Conservation (phyloP, 2,888 invertebrate species). For the Rapana venosa region DNA sequence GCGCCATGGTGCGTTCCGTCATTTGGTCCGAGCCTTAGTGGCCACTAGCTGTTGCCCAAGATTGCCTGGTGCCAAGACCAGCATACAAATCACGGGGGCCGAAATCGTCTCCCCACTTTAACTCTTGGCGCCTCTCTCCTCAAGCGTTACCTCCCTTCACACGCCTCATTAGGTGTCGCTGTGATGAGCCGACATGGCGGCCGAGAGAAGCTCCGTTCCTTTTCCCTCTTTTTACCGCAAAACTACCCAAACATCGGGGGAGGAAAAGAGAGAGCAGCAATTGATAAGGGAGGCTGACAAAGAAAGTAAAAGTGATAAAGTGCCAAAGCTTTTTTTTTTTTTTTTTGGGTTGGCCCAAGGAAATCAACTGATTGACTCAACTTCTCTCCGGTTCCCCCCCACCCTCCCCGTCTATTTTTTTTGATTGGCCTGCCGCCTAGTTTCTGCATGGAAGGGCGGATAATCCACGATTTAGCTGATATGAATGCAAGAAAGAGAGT, state of each 20-base stretch:
- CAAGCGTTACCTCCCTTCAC: conserved; percentile 50
- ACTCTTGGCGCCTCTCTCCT: conserved; percentile 43
- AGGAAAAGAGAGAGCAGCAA: conserved; percentile 12
- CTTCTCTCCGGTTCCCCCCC: background rate
- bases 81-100: conserved; percentile 52
- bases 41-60: conserved; percentile 48
- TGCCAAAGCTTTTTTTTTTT: background rate
- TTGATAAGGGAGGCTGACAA: conserved; percentile 25
- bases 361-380: conserved; percentile 22
- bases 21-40: conserved; percentile 45
- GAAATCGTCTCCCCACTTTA: conserved; percentile 51
- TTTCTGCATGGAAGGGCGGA: background rate
- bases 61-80: conserved; percentile 45
- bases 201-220: conserved; percentile 38
- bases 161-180: conserved; percentile 49
- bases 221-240: conserved; percentile 40
- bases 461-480: conserved; percentile 33
- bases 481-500: conserved; percentile 17
- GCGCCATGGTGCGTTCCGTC: conserved; percentile 50
- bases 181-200: conserved; percentile 43
- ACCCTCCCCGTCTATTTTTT: background rate
- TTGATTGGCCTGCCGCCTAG: conserved; percentile 14
- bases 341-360: too few species aligned
- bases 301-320: conserved; percentile 35
- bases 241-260: conserved; percentile 22